Evolutionary conservation across 2,888 invertebrate genomes (phyloP).

Genomic region (Drosophila meridionalis): DNA sequence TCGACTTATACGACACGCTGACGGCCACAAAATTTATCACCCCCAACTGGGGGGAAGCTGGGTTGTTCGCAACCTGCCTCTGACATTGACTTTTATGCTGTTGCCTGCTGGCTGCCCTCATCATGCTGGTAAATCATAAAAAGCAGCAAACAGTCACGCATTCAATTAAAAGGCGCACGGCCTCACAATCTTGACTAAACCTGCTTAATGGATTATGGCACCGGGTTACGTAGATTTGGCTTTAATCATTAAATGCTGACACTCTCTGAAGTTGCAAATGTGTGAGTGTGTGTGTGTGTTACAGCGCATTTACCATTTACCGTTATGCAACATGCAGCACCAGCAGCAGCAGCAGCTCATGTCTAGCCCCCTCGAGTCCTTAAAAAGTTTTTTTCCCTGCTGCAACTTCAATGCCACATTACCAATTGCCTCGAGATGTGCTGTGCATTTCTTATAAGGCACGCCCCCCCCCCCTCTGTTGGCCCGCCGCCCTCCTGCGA

Average conservation of each 20-base stretch:
- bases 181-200: background rate
- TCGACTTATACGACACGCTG: slow-evolving; percentile 45
- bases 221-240: slow-evolving; percentile 56
- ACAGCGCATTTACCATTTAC: slow-evolving; percentile 23
- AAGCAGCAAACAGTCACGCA: slow-evolving; percentile 76
- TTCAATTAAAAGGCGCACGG: slow-evolving; percentile 63
- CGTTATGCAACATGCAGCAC: slow-evolving; percentile 35
- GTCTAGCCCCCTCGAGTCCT: slow-evolving; percentile 21
- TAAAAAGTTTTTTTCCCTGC: slow-evolving; percentile 47
- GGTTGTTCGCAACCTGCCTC: background rate
- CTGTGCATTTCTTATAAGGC: slow-evolving; percentile 41
- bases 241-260: slow-evolving; percentile 67
- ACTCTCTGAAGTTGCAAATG: background rate
- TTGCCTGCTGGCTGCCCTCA: background rate
- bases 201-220: slow-evolving; percentile 57
- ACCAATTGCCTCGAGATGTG: slow-evolving; percentile 64
- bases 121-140: slow-evolving; percentile 57
- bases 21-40: slow-evolving; percentile 26
- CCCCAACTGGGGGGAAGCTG: background rate
- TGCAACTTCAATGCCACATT: slow-evolving; percentile 67
- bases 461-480: background rate
- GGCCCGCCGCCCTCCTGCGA: background rate
- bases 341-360: slow-evolving; percentile 35
- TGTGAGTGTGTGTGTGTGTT: too few relatives aligned
- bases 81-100: slow-evolving; percentile 1